Evolutionary conservation across 2,888 invertebrate genomes (phyloP).

Genomic region (Heteromurus nitidus): DNA sequence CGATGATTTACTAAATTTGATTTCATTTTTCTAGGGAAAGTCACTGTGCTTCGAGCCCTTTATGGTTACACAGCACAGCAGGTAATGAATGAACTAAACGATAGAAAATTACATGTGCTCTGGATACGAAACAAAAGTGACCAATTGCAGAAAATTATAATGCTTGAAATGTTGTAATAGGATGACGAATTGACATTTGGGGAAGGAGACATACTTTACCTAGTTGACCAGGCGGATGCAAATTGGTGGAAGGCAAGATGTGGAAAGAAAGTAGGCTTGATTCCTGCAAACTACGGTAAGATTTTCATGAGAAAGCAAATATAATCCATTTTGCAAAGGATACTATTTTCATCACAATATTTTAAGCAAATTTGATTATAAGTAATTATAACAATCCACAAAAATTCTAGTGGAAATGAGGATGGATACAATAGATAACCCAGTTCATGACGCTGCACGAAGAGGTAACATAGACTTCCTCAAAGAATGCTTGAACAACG

Average conservation of each 20-base stretch:
- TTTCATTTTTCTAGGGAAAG: constrained; percentile 76
- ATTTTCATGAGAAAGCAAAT: neutral
- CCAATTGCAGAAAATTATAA: too few species aligned
- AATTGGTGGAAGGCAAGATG: constrained; percentile 80
- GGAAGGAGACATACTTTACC: constrained; percentile 81
- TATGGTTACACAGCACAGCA: constrained; percentile 79
- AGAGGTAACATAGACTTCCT: constrained; percentile 80
- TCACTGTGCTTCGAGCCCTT: constrained; percentile 79
- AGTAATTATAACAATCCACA: neutral
- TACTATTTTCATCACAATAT: too few species aligned
- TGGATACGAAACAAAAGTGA: too few species aligned
- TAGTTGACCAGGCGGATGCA: constrained; percentile 77
- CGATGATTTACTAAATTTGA: too few species aligned
- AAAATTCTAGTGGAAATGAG: constrained; percentile 78
- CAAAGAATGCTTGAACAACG: constrained; percentile 79
- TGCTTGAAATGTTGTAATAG: constrained; percentile 74
- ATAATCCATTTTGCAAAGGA: too few species aligned
- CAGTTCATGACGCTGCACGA: constrained; percentile 82
- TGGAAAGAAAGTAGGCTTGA: constrained; percentile 78
- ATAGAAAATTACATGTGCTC: too few species aligned
- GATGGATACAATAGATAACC: constrained; percentile 79
- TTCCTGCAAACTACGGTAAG: constrained; percentile 81
- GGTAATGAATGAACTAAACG: constrained; percentile 77
- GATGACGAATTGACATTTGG: constrained; percentile 81
- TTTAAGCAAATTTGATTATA: too few species aligned